Evolutionary conservation across 1,140 invertebrate species (phyloP), one percentile per base, ranked within the genome.

Genomic region (Berghia stephanieae): DNA sequence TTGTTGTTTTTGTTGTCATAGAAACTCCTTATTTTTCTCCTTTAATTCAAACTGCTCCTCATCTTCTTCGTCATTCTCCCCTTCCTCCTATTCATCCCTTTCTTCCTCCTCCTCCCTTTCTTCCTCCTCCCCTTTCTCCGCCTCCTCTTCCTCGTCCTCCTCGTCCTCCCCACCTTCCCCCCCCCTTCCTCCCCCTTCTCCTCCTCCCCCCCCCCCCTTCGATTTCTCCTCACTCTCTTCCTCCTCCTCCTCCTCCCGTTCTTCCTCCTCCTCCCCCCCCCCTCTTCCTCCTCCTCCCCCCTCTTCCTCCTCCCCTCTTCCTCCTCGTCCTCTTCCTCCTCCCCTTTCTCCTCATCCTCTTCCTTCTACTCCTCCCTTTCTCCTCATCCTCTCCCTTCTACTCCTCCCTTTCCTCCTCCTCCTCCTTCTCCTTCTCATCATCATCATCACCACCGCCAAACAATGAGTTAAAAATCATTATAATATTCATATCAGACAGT

Each of bases 51-150:
- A 21, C 55, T 27, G 55, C 55, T 27, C 24, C n/a, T 27, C 24
- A 57, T 57, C n/a, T 57, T 57, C 55, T 57, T 57, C 34, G 55
- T 31, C 46, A 13, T 52, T n/a, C n/a, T n/a, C n/a, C n/a, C n/a
- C 46, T 31, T 57, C n/a, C n/a, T 8, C 34, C 55, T 13, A 31
- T 27, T 31, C 55, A n/a, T 57, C 55, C 55, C 55, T 57, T 27
- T 27, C 34, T 31, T 57, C 21, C 34, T 57, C 55, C 24, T 31
- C n/a, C 24, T 27, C 55, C n/a, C 55, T 31, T n/a, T 31, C 2
- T 31, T 31, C 49, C 49, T 3, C 49, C 1, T 1, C 49, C 3
- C 49, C 49, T 24, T 24, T 16, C 18, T 24, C 34, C 55, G 34
- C 24, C 21, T 31, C 21, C 8, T 57, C 5, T 31, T 57, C 21